phyloP scores from a whole-genome alignment of 2,888 invertebrate species.

The Apoda limacodes region DNA sequence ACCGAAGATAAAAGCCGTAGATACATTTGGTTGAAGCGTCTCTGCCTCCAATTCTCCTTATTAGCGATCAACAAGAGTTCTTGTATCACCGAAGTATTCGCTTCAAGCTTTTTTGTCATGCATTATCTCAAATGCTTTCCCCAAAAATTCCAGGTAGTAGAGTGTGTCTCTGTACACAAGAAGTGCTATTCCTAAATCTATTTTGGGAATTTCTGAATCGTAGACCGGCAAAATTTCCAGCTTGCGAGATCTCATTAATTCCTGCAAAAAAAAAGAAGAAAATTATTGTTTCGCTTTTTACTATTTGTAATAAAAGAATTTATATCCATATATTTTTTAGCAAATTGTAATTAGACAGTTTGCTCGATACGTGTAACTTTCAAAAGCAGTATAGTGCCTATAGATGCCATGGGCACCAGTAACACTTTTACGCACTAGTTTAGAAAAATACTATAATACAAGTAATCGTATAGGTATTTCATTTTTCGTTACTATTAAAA shows the following conservation, averaged over 20 bases:
- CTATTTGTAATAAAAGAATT: neutral
- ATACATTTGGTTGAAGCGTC: too few species aligned
- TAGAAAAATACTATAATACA: too few species aligned
- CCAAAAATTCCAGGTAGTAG: slow-evolving; percentile 48
- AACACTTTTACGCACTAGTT: too few species aligned
- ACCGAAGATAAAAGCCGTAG: slow-evolving; percentile 24
- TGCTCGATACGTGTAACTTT: too few species aligned
- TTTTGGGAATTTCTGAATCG: slow-evolving; percentile 39
- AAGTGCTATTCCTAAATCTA: slow-evolving; percentile 29
- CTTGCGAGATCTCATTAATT: slow-evolving; percentile 43
- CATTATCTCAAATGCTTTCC: slow-evolving; percentile 44
- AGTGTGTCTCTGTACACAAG: slow-evolving; percentile 51
- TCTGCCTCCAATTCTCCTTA: too few species aligned
- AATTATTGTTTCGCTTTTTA: neutral
- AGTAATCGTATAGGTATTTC: too few species aligned
- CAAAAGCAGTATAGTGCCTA: too few species aligned
- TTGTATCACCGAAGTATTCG: too few species aligned
- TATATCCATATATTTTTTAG: slow-evolving; percentile 2
- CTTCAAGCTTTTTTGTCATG: slow-evolving; percentile 32
- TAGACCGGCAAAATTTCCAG: slow-evolving; percentile 35
- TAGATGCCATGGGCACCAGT: too few species aligned
- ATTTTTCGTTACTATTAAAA: too few species aligned
- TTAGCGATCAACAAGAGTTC: too few species aligned
- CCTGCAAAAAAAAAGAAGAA: slow-evolving; percentile 33
- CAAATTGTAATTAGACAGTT: too few species aligned